A percentile compares a stretch with the other conserved stretches of the same genome.
These are phyloP conservation scores for Pungitius pungitius DNA, from an alignment of 2,113 vertebrate genomes.

Conservation along the genomic window DNA sequence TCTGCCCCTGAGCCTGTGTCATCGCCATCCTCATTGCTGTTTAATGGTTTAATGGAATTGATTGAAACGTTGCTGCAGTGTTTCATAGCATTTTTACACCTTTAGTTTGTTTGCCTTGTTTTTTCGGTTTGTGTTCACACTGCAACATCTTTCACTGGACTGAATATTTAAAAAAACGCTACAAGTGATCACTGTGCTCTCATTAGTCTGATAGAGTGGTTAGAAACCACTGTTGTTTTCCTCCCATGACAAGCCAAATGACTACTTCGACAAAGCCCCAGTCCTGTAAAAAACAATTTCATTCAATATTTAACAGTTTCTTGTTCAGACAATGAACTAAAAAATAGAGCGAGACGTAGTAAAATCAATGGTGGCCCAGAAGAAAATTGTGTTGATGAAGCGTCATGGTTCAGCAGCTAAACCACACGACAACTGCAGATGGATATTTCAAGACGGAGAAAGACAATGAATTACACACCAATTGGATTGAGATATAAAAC, in stretches of 20 bases:
- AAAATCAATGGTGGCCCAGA: background rate
- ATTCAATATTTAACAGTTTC: background rate
- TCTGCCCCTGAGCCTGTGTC: no score
- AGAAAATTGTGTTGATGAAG: background rate
- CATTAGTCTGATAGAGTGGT: no score
- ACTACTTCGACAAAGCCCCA: background rate
- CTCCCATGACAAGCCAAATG: background rate
- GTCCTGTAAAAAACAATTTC: background rate
- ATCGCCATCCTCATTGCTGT: no score
- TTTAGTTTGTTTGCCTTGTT: no score
- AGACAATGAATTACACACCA: background rate
- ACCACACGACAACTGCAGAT: background rate
- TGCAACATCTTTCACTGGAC: no score
- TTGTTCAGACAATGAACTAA: background rate
- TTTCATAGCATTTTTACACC: no score
- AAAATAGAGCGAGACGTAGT: background rate
- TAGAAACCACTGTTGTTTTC: background rate
- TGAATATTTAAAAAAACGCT: no score
- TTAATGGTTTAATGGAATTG: no score
- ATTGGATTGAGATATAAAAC: background rate
- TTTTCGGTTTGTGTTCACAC: no score
- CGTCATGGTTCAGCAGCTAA: background rate
- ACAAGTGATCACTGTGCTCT: no score
- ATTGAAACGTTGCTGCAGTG: no score
- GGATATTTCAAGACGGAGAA: background rate